phyloP scores from a whole-genome alignment of 2,888 invertebrate genomes.

The Arctia plantaginis region DNA sequence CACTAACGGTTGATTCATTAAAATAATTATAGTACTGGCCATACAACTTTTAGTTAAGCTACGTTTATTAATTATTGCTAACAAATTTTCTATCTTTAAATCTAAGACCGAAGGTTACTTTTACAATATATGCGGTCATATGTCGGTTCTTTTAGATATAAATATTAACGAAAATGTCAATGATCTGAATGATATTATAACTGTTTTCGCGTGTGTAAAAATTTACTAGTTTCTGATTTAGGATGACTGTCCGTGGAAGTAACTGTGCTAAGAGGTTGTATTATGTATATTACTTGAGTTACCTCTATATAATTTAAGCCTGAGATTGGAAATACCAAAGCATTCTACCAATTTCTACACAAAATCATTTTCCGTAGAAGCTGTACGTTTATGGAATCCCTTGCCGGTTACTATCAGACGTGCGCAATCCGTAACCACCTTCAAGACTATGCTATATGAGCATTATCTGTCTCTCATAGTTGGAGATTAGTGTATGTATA shows the following conservation, averaged over 20 bases:
- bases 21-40: slow-evolving; percentile 38
- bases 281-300: background rate
- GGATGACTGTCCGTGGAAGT: slow-evolving; percentile 21
- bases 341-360: too few relatives aligned
- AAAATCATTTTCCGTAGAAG: too few relatives aligned
- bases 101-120: background rate
- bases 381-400: too few relatives aligned
- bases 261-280: slow-evolving; percentile 1
- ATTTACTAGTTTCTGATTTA: slow-evolving; percentile 38
- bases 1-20: slow-evolving; percentile 36
- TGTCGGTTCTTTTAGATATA: slow-evolving; percentile 35
- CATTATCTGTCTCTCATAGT: too few relatives aligned
- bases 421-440: too few relatives aligned
- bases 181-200: slow-evolving; percentile 46
- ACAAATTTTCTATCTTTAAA: slow-evolving; percentile 6
- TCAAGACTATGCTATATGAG: too few relatives aligned
- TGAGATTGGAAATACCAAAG: too few relatives aligned
- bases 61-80: background rate
- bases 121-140: background rate
- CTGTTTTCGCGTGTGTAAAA: slow-evolving; percentile 43
- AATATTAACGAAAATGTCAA: slow-evolving; percentile 50
- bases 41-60: slow-evolving; percentile 27
- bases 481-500: too few relatives aligned
- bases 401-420: too few relatives aligned
- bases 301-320: too few relatives aligned